Base-by-base conservation (phyloP, 1,140 invertebrate species). In the Drosophila biarmipes region DNA sequence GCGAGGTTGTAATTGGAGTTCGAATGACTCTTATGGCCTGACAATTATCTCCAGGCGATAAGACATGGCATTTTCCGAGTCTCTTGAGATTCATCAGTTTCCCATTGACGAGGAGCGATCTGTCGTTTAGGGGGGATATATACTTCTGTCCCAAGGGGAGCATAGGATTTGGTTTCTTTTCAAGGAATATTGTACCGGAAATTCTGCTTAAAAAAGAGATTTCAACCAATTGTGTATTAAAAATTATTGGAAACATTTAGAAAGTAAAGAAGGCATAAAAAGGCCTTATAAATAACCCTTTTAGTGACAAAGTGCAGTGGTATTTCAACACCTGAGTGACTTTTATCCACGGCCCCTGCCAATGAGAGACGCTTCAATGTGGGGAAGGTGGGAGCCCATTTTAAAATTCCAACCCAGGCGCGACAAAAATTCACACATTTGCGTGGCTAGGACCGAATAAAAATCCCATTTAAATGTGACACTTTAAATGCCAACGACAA, bases 401-500 rank as follows among this genome's bases (percentile, higher is more conserved):
- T 75, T 75, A 86, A 80, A 80, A 79, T 80, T 80, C 77, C 77
- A 62, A 48, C 57, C 61, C 69, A 80, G 69, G 69, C 77, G 53
- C 61, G 51, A 67, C 58, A 56, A 77, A 67, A 63, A 79, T 72
- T 79, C 71, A 84, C 80, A 84, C 74, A 84, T 79, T 64, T 59
- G 58, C 75, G 67, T 73, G 45, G 51, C 37, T 61, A 71, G 63
- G 55, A 86, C 61, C 84, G 74, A 45, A 87, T 87, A 89, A 87
- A 87, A 87, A 77, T 89, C 59, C 84, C 84, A 87, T 89, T 84
- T 80, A 87, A 87, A 87, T 87, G 84, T 87, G 84, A 84, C 85
- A 87, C 84, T 87, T 84, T 77, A 87, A 87, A 87, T 87, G 84
- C 84, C 84, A 89, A 89, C 84, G 84, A 84, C 84, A 78, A 84